phyloP scores from a whole-genome alignment of 1,140 invertebrate genomes.

The Eueides isabella region DNA sequence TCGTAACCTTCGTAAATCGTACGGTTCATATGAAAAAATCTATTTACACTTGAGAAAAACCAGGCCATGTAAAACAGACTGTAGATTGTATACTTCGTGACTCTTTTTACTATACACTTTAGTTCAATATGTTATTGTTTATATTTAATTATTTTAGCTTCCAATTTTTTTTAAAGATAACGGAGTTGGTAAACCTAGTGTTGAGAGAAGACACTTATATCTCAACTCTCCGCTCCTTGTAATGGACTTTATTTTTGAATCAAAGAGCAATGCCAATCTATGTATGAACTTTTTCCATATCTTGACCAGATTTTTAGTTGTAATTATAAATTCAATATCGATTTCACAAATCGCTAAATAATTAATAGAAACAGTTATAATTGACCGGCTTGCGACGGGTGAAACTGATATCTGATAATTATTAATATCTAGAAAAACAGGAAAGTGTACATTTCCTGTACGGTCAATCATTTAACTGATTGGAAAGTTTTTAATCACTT shows the following conservation, averaged over 20 bases:
- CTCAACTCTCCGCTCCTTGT: not conserved
- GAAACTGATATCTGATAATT: slow-evolving; percentile 9
- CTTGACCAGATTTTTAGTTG: not conserved
- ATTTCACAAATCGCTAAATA: not conserved
- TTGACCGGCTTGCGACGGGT: not conserved
- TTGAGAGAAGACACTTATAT: not conserved
- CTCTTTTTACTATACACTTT: not conserved
- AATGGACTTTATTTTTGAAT: not conserved
- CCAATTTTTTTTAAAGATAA: not conserved
- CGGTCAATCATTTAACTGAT: not conserved
- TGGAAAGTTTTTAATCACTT: not conserved
- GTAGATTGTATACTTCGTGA: not conserved
- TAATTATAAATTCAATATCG: not conserved
- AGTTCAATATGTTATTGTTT: not conserved
- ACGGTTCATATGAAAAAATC: not conserved
- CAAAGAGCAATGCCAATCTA: not conserved
- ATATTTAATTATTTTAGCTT: not conserved
- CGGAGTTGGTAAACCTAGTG: not conserved
- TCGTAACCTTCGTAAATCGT: not conserved
- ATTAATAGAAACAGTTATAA: slow-evolving; percentile 7
- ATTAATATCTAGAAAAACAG: slow-evolving; percentile 12
- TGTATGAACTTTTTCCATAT: not conserved
- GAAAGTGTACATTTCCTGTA: not conserved
- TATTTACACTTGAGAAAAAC: not conserved
- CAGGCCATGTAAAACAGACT: not conserved